phyloP scores from a whole-genome alignment of 2,113 vertebrate genomes.

The Salvelinus fontinalis region DNA sequence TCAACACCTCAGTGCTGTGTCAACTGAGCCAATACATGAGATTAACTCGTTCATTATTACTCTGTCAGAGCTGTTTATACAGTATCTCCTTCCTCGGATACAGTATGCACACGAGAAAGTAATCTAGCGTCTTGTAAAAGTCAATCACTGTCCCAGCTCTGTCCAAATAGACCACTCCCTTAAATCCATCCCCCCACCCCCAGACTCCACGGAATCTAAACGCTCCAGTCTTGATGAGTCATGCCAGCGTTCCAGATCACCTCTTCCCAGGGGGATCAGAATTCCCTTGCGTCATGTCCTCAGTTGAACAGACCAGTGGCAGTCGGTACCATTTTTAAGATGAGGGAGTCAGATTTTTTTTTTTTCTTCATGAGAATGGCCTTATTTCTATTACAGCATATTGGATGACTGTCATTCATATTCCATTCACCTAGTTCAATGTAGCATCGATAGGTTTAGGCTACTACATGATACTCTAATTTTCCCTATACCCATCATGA shows the following conservation, averaged over 20 bases:
- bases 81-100: not conserved
- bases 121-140: not conserved
- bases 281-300: not conserved
- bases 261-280: not conserved
- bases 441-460: too few relatives aligned
- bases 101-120: not conserved
- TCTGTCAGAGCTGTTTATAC: not conserved
- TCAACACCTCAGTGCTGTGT: slow-evolving; percentile 42
- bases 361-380: too few relatives aligned
- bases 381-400: too few relatives aligned
- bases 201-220: not conserved
- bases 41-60: slow-evolving; percentile 10
- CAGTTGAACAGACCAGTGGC: not conserved
- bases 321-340: too few relatives aligned
- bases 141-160: not conserved
- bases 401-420: too few relatives aligned
- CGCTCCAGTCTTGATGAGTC: not conserved
- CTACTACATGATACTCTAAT: too few relatives aligned
- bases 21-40: not conserved
- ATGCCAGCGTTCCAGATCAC: not conserved
- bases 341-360: too few relatives aligned
- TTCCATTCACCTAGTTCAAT: too few relatives aligned
- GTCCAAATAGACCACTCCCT: not conserved
- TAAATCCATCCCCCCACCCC: not conserved
- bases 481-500: too few relatives aligned